These are phyloP conservation scores for Teleiodes luculella DNA, from an alignment of 2,888 invertebrate species.

Conservation along the genomic window DNA sequence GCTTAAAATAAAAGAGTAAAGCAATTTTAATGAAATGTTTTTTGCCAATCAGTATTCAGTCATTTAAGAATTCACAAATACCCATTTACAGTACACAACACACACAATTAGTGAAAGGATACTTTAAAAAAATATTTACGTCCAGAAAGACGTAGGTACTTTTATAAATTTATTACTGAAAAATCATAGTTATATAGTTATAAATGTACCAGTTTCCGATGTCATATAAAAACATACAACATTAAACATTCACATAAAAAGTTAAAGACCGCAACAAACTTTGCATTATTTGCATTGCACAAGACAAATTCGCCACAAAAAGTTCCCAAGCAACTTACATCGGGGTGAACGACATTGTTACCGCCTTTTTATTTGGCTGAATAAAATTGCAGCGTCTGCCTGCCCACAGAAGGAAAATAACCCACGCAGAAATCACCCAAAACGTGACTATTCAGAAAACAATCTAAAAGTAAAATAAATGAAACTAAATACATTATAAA, in stretches of 20 bases:
- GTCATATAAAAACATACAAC: no score
- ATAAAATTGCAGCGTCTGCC: conserved; percentile 30
- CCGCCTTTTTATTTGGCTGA: conserved; percentile 29
- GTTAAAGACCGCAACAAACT: background rate
- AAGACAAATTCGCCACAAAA: conserved; percentile 4
- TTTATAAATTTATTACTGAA: no score
- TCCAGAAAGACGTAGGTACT: no score
- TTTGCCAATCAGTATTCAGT: no score
- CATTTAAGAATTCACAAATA: no score
- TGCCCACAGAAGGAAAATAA: conserved; percentile 37
- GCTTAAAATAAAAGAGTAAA: no score
- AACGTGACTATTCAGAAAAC: conserved; percentile 44
- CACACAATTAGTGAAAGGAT: no score
- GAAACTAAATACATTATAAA: conserved; percentile 30
- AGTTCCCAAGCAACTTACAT: conserved; percentile 61
- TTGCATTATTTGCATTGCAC: conserved; percentile 6
- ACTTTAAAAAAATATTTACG: no score
- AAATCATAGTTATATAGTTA: no score
- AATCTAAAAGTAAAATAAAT: conserved; percentile 52
- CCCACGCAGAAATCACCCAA: conserved; percentile 52
- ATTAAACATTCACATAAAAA: background rate
- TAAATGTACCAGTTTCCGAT: no score
- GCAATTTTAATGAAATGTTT: no score
- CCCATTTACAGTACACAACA: no score
- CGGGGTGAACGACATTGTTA: conserved; percentile 69